Base-by-base conservation (phyloP, 2,113 vertebrate genomes). In the Dryoscopus gambensis region DNA sequence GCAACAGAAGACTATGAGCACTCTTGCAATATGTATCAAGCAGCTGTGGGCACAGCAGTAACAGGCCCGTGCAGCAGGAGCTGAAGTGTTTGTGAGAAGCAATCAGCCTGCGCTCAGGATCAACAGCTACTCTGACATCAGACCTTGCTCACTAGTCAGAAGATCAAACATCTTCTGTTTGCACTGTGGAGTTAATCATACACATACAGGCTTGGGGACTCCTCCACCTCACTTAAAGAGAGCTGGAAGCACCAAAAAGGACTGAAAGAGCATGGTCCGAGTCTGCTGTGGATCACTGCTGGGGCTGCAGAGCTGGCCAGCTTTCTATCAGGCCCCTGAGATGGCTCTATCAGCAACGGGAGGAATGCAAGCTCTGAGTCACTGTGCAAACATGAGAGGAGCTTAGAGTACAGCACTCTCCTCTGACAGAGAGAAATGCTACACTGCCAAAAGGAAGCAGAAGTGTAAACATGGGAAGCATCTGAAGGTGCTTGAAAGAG, bases 81-180 rank as follows among this genome's bases (percentile, higher is more conserved):
- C 57, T 21, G 1, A 47, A 84, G 37, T 0, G 10, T 49, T 49
- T 63, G 74, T 56, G 68, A 80, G 79, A 68, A 65, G 57, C 2
- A 10, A 52, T 53, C 75, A 56, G 93, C n/a, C 74, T 67, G 55
- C 6, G 27, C 84, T 50, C 46, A 78, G 71, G 62, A 75, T 62
- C 75, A 74, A 47, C 75, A 78, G 70, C 87, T 73, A 37, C 63
- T 84, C 78, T 73, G 57, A 89, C 83, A 89, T 56, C 56, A 81
- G 71, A 40, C 33, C 74, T 76, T 37, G 65, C 62, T 90, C 93
- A 23, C 85, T 46, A 70, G 57, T 55, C 79, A 86, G 69, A 62
- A 95, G 65, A 93, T 84, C 96, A 96, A 97, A 96, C 77, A 90
- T 87, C 65, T 13, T 75, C 64, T 97, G 90, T 94, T 95, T 95